Percentiles rank a stretch among this genome's conserved stretches.
Conservation (phyloP, 2,113 vertebrate genomes). For the Balaeniceps rex region DNA sequence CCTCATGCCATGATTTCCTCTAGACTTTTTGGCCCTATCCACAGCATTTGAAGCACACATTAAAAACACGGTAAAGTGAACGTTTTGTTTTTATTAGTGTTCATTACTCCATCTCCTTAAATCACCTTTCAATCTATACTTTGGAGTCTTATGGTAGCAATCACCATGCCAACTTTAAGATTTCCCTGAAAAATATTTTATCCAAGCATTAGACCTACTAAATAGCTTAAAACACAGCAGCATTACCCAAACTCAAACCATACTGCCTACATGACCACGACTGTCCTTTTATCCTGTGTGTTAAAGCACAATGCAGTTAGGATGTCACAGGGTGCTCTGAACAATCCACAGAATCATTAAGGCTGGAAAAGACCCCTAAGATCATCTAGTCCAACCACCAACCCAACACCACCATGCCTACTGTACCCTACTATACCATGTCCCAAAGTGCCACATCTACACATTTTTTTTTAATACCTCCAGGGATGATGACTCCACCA, state of each 20-base stretch:
- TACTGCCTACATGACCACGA: fast-evolving
- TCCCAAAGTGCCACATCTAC: too few relatives aligned
- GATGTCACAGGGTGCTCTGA: neutral
- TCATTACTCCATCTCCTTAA: neutral
- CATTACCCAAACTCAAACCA: neutral
- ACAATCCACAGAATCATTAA: too few relatives aligned
- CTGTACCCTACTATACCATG: too few relatives aligned
- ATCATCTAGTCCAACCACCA: too few relatives aligned
- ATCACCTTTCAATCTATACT: neutral
- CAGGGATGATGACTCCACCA: too few relatives aligned
- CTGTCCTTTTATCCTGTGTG: neutral
- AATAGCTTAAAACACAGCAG: neutral
- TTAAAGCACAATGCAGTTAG: neutral
- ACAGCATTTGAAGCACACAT: neutral
- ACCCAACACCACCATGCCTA: too few relatives aligned
- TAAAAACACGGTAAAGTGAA: neutral
- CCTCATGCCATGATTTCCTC: neutral
- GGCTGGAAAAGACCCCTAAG: too few relatives aligned
- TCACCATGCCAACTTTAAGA: neutral
- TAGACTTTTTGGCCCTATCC: neutral
- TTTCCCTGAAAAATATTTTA: neutral
- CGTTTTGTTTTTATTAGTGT: neutral
- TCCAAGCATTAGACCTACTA: neutral
- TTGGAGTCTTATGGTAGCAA: neutral
- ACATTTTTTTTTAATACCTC: too few relatives aligned